A percentile compares a stretch with the other conserved stretches of the same genome.
phyloP scores from a whole-genome alignment of 2,888 invertebrate genomes.

The Boloria euphrosyne region DNA sequence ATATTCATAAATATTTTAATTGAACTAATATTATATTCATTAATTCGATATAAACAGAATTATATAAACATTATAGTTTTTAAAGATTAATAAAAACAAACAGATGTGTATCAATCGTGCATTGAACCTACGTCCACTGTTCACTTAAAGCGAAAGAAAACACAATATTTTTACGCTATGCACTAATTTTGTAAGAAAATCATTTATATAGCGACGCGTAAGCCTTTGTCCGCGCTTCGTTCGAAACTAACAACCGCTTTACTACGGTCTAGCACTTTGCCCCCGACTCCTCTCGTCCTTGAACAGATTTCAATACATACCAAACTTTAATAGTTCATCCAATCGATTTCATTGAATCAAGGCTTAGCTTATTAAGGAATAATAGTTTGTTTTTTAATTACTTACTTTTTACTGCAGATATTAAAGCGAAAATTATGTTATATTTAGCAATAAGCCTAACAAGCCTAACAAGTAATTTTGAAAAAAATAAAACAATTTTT shows the following conservation, averaged over 20 bases:
- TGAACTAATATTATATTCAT: conserved; percentile 29
- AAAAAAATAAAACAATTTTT: too few relatives aligned
- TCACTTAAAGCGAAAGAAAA: too few relatives aligned
- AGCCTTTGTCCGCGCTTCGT: conserved; percentile 20
- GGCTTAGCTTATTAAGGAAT: too few relatives aligned
- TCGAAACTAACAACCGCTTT: conserved; percentile 21
- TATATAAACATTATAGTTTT: neutral
- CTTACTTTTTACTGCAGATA: too few relatives aligned
- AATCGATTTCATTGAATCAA: too few relatives aligned
- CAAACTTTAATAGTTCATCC: neutral
- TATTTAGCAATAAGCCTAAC: too few relatives aligned
- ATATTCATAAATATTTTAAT: conserved; percentile 30
- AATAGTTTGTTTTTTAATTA: too few relatives aligned
- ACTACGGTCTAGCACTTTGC: conserved; percentile 8
- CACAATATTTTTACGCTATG: neutral
- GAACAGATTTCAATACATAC: conserved; percentile 14
- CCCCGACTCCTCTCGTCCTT: conserved; percentile 39
- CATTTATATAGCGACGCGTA: conserved; percentile 13
- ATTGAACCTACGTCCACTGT: conserved; percentile 8
- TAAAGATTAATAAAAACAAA: conserved; percentile 9
- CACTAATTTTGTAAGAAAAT: neutral
- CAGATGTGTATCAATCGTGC: conserved; percentile 3
- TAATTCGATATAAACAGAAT: neutral
- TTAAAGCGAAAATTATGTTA: too few relatives aligned
- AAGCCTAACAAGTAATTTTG: too few relatives aligned